Evolutionary conservation across 2,113 vertebrate species (phyloP).

Genomic region (Rhipidura dahli): DNA sequence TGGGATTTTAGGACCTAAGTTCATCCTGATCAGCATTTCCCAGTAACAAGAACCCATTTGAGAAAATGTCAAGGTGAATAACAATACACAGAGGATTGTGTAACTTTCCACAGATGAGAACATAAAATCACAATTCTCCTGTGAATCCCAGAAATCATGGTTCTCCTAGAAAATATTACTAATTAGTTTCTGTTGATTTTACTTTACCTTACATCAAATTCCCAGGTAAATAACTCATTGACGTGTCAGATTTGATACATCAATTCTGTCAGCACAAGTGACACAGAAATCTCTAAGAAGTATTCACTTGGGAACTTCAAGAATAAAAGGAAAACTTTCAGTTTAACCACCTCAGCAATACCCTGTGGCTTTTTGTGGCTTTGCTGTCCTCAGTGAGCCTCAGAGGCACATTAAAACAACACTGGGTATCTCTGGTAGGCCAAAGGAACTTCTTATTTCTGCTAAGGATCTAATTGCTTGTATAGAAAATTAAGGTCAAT

Average conservation of each 20-base stretch:
- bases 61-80: not conserved
- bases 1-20: not conserved
- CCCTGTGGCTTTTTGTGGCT: accelerated
- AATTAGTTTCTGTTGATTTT: not conserved
- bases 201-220: not conserved
- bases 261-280: accelerated
- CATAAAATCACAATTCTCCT: not conserved
- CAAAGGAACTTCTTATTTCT: not conserved
- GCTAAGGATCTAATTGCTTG: not conserved
- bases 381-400: not conserved
- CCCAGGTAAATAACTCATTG: not conserved
- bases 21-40: not conserved
- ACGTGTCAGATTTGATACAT: not conserved
- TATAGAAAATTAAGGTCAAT: not conserved
- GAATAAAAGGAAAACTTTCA: not conserved
- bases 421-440: not conserved
- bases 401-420: not conserved
- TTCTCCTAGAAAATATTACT: not conserved
- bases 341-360: not conserved
- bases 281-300: not conserved
- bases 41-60: not conserved
- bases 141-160: not conserved
- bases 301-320: not conserved
- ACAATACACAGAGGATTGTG: not conserved
- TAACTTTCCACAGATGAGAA: not conserved